Conservation (phyloP, 2,888 invertebrate genomes). For the Iselma pallidipennis region DNA sequence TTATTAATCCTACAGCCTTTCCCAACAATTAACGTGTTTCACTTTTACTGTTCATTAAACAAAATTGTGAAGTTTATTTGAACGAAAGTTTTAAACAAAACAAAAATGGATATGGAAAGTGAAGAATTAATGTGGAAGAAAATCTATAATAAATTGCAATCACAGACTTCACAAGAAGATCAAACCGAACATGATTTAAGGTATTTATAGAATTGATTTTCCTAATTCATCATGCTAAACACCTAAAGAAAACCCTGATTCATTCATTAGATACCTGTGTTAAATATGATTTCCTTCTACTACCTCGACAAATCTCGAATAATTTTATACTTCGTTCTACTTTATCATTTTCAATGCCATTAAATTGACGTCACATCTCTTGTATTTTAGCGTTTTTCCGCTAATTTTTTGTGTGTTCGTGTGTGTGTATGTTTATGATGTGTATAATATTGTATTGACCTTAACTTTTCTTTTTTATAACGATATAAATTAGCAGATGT, state of each 20-base stretch:
- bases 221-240: not conserved
- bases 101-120: constrained; percentile 57
- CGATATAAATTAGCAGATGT: too few relatives aligned
- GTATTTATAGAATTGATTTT: constrained; percentile 52
- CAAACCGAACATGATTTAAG: constrained; percentile 69
- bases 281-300: not conserved
- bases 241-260: not conserved
- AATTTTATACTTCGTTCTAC: not conserved
- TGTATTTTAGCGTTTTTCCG: not conserved
- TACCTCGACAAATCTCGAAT: not conserved
- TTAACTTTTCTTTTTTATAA: too few relatives aligned
- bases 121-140: constrained; percentile 81
- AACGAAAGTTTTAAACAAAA: not conserved
- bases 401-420: too few relatives aligned
- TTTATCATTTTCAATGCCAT: not conserved
- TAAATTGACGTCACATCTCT: not conserved
- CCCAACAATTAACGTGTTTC: not conserved
- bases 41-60: not conserved
- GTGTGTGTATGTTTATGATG: too few relatives aligned
- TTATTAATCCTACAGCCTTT: not conserved
- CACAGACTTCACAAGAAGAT: constrained; percentile 62
- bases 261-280: too few relatives aligned
- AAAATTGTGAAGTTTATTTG: not conserved
- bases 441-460: too few relatives aligned
- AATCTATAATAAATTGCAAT: constrained; percentile 70